Evolutionary conservation across 2,797 vertebrate species (phyloP).

Genomic region (Hydrolagus colliei): DNA sequence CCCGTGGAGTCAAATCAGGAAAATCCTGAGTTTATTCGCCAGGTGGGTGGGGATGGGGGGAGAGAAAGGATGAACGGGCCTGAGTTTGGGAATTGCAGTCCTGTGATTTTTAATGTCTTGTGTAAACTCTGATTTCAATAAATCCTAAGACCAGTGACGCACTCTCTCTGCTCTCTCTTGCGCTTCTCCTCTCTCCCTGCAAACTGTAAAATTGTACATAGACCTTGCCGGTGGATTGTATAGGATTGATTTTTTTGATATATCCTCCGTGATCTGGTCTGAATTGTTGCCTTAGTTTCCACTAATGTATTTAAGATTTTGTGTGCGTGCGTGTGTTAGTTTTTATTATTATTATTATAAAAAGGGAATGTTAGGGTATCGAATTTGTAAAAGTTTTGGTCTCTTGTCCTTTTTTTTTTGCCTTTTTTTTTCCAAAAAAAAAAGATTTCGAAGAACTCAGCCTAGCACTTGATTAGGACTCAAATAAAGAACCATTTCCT

Average conservation of each 20-base stretch:
- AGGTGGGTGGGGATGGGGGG: too few species aligned
- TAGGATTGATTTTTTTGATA: not conserved
- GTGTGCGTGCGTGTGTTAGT: not conserved
- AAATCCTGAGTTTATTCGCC: too few species aligned
- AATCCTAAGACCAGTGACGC: not conserved
- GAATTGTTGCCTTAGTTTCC: conserved; percentile 16
- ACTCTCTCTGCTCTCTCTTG: not conserved
- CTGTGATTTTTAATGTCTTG: too few species aligned
- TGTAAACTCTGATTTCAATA: too few species aligned
- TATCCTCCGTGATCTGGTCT: conserved; percentile 4
- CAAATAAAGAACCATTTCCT: conserved; percentile 19
- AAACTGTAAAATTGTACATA: conserved; percentile 29
- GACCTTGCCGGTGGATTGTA: too few species aligned
- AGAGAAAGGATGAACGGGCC: too few species aligned
- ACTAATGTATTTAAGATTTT: conserved; percentile 23
- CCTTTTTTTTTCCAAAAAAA: too few species aligned
- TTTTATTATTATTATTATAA: not conserved
- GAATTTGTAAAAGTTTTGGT: conserved; percentile 5
- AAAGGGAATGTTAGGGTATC: not conserved
- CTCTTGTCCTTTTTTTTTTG: not conserved
- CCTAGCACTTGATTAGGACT: conserved; percentile 63
- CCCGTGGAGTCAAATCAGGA: too few species aligned
- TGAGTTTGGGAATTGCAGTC: too few species aligned
- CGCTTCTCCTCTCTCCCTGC: not conserved
- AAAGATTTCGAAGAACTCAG: conserved; percentile 39